Evolutionary conservation across 2,888 invertebrate genomes (phyloP).

Genomic region (Melinaea marsaeus): DNA sequence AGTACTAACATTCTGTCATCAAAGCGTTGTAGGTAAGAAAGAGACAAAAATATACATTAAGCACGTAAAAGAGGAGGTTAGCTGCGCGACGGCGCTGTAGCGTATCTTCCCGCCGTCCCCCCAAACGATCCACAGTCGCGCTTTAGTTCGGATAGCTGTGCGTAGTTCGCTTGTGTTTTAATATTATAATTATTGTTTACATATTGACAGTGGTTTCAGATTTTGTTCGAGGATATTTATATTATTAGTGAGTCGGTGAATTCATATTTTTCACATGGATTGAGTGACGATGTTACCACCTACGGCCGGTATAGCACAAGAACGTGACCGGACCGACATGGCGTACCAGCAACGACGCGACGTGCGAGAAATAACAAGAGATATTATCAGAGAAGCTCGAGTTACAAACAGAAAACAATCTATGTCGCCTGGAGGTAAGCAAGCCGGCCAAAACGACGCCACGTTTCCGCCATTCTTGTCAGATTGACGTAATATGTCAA

Average conservation of each 20-base stretch:
- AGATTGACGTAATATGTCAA: slow-evolving; percentile 75
- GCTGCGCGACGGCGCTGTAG: slow-evolving; percentile 67
- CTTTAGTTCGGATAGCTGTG: slow-evolving; percentile 63
- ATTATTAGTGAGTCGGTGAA: slow-evolving; percentile 24
- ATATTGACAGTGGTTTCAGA: slow-evolving; percentile 26
- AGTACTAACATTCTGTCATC: slow-evolving; percentile 60
- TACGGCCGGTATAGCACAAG: slow-evolving; percentile 71
- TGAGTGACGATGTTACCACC: slow-evolving; percentile 74
- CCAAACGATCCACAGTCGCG: slow-evolving; percentile 62
- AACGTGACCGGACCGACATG: slow-evolving; percentile 73
- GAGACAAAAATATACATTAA: slow-evolving; percentile 42
- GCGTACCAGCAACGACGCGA: slow-evolving; percentile 71
- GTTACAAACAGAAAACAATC: slow-evolving; percentile 67
- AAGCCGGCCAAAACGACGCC: slow-evolving; percentile 60
- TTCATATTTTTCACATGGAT: slow-evolving; percentile 56
- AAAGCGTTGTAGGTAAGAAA: slow-evolving; percentile 50
- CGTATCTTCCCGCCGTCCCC: slow-evolving; percentile 69
- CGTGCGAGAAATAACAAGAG: slow-evolving; percentile 68
- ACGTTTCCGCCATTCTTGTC: slow-evolving; percentile 78
- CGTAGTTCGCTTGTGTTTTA: slow-evolving; percentile 44
- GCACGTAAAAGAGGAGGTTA: slow-evolving; percentile 45
- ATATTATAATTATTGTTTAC: slow-evolving; percentile 41
- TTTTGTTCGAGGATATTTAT: slow-evolving; percentile 19
- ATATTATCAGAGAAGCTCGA: slow-evolving; percentile 68
- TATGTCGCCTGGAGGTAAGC: slow-evolving; percentile 73